Percentiles rank a stretch among this genome's conserved stretches.
Conservation (phyloP, 2,888 invertebrate species). For the Melipona bicolor region DNA sequence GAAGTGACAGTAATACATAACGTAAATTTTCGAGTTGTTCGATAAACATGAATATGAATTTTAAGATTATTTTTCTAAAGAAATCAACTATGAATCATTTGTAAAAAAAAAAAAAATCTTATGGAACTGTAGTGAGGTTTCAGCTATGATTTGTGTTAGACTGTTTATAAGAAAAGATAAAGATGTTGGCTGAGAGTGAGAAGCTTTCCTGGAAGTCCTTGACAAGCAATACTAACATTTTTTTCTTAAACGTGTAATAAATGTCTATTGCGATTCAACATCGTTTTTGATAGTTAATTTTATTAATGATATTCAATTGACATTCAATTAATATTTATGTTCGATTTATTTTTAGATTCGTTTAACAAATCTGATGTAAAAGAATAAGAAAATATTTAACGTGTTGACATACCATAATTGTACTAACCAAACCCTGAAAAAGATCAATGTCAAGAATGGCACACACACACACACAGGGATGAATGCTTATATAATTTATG, state of each 20-base stretch:
- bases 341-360: not conserved
- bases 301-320: too few species aligned
- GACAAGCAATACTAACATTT: not conserved
- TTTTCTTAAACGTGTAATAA: not conserved
- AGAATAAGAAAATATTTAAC: not conserved
- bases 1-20: not conserved
- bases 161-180: not conserved
- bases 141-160: too few species aligned
- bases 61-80: not conserved
- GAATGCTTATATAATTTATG: constrained; percentile 21
- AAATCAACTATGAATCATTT: not conserved
- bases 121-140: not conserved
- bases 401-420: not conserved
- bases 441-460: constrained; percentile 46
- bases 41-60: not conserved
- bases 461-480: not conserved
- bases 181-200: not conserved
- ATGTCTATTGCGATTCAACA: not conserved
- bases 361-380: not conserved
- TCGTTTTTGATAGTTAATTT: not conserved
- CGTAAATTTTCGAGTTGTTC: too few species aligned
- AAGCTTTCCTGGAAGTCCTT: not conserved
- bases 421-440: not conserved
- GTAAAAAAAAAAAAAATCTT: not conserved
- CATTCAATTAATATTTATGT: not conserved